A percentile compares a stretch with the other conserved stretches of the same genome.
Conservation (phyloP, 2,797 vertebrate genomes). For the Sarcoramphus papa region DNA sequence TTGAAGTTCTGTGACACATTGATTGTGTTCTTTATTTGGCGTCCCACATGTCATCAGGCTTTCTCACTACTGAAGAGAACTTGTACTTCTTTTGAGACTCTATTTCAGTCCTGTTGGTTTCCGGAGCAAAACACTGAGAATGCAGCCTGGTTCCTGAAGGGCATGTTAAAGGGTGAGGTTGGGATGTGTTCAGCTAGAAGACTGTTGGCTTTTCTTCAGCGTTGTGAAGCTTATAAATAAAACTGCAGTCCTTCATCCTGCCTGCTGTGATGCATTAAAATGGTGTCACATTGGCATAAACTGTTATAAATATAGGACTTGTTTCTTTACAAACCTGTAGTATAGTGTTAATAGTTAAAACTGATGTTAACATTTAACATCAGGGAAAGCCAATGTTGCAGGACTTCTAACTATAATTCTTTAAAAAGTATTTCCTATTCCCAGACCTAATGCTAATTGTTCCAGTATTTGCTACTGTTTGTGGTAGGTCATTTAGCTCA, state of each 20-base stretch:
- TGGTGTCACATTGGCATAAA: background rate
- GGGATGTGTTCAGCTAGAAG: background rate
- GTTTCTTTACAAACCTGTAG: background rate
- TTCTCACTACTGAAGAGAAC: background rate
- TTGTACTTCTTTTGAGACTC: background rate
- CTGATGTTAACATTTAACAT: background rate
- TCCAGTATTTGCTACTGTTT: background rate
- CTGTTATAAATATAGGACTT: rapidly evolving
- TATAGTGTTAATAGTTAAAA: background rate
- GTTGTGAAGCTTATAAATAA: background rate
- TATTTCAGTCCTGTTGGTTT: background rate
- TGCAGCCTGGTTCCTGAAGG: background rate
- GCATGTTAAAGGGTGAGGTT: background rate
- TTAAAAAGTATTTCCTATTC: background rate
- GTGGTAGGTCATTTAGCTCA: background rate
- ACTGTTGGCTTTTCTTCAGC: background rate
- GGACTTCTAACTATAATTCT: background rate
- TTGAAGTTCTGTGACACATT: background rate
- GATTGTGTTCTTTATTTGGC: background rate
- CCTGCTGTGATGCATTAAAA: background rate
- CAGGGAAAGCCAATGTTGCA: background rate
- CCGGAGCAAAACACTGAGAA: background rate
- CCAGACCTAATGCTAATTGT: background rate
- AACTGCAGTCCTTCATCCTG: background rate
- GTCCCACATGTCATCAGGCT: background rate